A percentile compares a stretch with the other conserved stretches of the same genome.
phyloP scores from a whole-genome alignment of 2,888 invertebrate species.

The Fissipunctia ypsillon region DNA sequence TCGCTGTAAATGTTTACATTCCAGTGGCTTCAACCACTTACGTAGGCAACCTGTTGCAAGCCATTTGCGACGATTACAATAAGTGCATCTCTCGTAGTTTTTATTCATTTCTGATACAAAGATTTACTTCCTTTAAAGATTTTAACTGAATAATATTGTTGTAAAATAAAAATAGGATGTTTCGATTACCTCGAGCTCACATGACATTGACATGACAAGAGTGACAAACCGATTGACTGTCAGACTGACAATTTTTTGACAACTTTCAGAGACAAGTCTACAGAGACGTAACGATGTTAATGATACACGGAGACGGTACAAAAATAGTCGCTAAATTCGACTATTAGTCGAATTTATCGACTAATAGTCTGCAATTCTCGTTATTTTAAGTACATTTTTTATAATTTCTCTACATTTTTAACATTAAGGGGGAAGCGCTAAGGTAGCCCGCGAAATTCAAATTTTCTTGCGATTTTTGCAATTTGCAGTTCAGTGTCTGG shows the following conservation, averaged over 20 bases:
- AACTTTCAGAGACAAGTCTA: constrained; percentile 2
- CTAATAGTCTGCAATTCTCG: too few species aligned
- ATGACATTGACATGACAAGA: constrained; percentile 55
- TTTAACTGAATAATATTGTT: constrained; percentile 33
- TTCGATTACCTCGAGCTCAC: constrained; percentile 42
- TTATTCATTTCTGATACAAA: constrained; percentile 81
- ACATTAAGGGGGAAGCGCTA: too few species aligned
- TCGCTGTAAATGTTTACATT: constrained; percentile 89
- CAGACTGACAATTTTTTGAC: background rate
- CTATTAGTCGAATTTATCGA: too few species aligned
- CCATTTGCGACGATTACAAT: constrained; percentile 88
- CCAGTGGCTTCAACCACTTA: constrained; percentile 88
- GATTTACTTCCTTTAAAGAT: constrained; percentile 43
- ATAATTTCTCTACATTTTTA: too few species aligned
- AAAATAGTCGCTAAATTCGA: too few species aligned
- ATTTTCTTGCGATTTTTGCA: too few species aligned
- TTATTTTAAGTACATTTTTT: too few species aligned
- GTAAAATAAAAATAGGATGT: constrained; percentile 56
- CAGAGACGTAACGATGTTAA: too few species aligned
- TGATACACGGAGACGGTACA: too few species aligned
- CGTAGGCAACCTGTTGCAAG: constrained; percentile 87
- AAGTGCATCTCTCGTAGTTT: constrained; percentile 87
- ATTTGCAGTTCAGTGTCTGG: too few species aligned
- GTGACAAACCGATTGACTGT: constrained; percentile 12
- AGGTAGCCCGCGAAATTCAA: too few species aligned